phyloP scores from a whole-genome alignment of 2,113 vertebrate species.

The Holacanthus passer region DNA sequence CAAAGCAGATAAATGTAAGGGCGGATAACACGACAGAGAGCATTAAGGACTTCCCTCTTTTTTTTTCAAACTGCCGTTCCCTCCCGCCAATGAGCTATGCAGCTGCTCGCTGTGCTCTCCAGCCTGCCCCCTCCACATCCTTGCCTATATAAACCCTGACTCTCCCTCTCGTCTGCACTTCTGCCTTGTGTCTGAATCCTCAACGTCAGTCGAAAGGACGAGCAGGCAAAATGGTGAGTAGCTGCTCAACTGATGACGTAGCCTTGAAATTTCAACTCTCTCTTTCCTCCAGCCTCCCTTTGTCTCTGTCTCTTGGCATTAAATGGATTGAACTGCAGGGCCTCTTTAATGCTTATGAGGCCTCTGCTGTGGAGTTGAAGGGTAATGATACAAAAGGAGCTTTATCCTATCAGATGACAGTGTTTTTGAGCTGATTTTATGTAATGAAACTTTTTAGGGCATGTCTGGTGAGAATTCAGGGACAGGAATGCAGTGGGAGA shows the following conservation, averaged over 20 bases:
- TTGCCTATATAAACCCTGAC: constrained; percentile 77
- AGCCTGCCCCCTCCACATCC: constrained; percentile 75
- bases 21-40: constrained; percentile 1
- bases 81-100: constrained; percentile 64
- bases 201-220: constrained; percentile 82
- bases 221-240: constrained; percentile 86
- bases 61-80: constrained; percentile 32
- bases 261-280: constrained; percentile 26
- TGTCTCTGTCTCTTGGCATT: constrained; percentile 10
- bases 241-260: constrained; percentile 58
- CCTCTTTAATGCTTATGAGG: constrained; percentile 3
- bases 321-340: constrained; percentile 4
- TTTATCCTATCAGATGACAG: neutral
- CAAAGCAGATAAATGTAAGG: neutral
- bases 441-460: constrained; percentile 22
- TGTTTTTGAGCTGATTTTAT: neutral
- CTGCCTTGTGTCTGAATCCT: constrained; percentile 83
- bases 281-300: neutral
- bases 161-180: constrained; percentile 71
- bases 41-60: constrained; percentile 49
- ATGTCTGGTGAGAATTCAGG: neutral
- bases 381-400: constrained; percentile 19
- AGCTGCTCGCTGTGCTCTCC: constrained; percentile 68
- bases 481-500: neutral
- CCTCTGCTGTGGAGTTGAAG: neutral